Evolutionary conservation across 2,888 invertebrate species (phyloP).

Genomic region (Meandrusa payeni): DNA sequence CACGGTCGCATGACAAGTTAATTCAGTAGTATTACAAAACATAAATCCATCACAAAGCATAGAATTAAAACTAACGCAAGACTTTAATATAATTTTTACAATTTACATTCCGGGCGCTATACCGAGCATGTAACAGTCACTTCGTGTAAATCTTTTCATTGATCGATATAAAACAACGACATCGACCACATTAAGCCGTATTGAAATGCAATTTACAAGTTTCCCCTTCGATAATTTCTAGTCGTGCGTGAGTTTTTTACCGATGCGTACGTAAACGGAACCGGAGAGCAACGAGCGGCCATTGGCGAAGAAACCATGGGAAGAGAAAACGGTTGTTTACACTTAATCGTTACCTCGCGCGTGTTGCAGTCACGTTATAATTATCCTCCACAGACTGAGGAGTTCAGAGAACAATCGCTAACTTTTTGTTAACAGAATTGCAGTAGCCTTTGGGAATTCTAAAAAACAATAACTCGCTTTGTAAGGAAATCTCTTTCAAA

Average conservation of each 20-base stretch:
- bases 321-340: conserved; percentile 49
- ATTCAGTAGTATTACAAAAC: background rate
- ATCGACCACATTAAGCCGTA: conserved; percentile 7
- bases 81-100: no score
- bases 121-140: background rate
- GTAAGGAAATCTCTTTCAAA: background rate
- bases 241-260: conserved; percentile 39
- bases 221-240: conserved; percentile 40
- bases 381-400: background rate
- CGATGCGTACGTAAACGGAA: conserved; percentile 39
- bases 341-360: conserved; percentile 2
- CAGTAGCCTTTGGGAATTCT: background rate
- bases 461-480: background rate
- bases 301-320: conserved; percentile 51
- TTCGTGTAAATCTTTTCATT: background rate
- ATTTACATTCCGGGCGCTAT: background rate
- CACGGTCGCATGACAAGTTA: conserved; percentile 52
- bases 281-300: conserved; percentile 38
- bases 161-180: conserved; percentile 1
- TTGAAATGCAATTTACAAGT: conserved; percentile 33
- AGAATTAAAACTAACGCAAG: background rate
- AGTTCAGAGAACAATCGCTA: conserved; percentile 13
- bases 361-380: conserved; percentile 12
- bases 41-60: background rate
- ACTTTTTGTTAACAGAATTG: conserved; percentile 5